Percentiles rank a stretch among this genome's conserved stretches.
Evolutionary conservation across 2,797 vertebrate genomes (phyloP).

Genomic region (Eulemur rubriventer): DNA sequence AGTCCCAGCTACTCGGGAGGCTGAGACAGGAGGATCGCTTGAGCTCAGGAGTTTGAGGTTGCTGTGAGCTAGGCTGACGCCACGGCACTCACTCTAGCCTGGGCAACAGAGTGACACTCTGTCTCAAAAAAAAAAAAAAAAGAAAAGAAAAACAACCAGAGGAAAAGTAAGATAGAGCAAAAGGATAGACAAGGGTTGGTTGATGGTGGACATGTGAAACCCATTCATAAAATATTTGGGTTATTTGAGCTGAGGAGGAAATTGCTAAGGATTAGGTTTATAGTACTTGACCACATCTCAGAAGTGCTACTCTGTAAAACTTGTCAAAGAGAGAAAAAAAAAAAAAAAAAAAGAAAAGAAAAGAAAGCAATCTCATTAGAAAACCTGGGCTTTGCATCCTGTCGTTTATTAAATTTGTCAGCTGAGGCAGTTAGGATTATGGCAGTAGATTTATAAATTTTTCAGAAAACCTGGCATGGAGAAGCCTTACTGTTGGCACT

Average conservation of each 20-base stretch:
- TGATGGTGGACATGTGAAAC: conserved; percentile 83
- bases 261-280: conserved; percentile 88
- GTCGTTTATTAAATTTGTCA: conserved; percentile 86
- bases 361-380: conserved; percentile 76
- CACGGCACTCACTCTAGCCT: no score
- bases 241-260: conserved; percentile 87
- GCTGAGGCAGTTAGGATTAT: conserved; percentile 83
- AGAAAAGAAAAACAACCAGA: conserved; percentile 38
- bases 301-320: conserved; percentile 84
- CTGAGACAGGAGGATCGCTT: no score
- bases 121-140: no score
- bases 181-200: background rate
- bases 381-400: conserved; percentile 83
- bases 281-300: conserved; percentile 82
- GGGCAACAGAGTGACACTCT: no score
- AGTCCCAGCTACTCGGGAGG: no score
- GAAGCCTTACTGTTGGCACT: conserved; percentile 71
- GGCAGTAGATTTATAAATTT: conserved; percentile 84
- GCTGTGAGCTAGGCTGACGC: no score
- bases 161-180: conserved; percentile 32
- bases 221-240: conserved; percentile 81
- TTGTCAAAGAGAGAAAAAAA: conserved; percentile 76
- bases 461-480: conserved; percentile 80
- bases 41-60: no score
- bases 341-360: conserved; percentile 40